These are phyloP conservation scores for Andrena minutula DNA, from an alignment of 2,888 invertebrate species.

Conservation along the genomic window DNA sequence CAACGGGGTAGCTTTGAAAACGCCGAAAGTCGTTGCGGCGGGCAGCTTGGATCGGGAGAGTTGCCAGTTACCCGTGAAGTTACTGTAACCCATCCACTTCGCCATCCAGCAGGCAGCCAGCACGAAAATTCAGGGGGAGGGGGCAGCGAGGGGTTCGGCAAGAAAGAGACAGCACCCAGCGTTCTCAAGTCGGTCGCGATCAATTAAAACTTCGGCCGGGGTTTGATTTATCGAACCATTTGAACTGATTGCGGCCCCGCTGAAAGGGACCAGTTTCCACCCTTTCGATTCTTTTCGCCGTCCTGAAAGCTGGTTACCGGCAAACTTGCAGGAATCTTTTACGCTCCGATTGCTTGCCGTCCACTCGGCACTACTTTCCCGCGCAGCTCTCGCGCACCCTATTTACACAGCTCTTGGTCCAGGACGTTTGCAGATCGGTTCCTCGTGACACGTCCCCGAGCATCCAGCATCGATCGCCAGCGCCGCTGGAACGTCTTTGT, in stretches of 20 bases:
- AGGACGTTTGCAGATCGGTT: constrained; percentile 20
- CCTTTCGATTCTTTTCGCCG: constrained; percentile 6
- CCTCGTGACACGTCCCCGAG: no score
- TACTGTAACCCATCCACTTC: constrained; percentile 65
- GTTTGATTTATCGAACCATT: constrained; percentile 75
- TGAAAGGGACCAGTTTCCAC: constrained; percentile 45
- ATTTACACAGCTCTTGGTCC: constrained; percentile 15
- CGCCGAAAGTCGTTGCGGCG: constrained; percentile 45
- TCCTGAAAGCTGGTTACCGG: constrained; percentile 16
- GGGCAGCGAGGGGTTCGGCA: constrained; percentile 4
- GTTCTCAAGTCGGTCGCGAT: constrained; percentile 52
- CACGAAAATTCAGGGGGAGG: neutral
- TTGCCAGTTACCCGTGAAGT: constrained; percentile 53
- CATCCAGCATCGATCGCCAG: neutral
- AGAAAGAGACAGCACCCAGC: constrained; percentile 27
- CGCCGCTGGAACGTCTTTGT: no score
- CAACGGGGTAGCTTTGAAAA: constrained; percentile 36
- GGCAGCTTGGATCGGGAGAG: constrained; percentile 65
- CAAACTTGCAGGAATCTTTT: constrained; percentile 33
- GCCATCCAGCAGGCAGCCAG: constrained; percentile 1
- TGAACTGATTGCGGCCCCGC: constrained; percentile 58
- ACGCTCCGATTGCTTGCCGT: constrained; percentile 18
- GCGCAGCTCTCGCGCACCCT: constrained; percentile 8
- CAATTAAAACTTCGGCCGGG: constrained; percentile 71
- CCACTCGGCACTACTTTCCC: constrained; percentile 11